A percentile compares a stretch with the other conserved stretches of the same genome.
phyloP scores from a whole-genome alignment of 2,113 vertebrate species.

The Tricholaema leucomelas region DNA sequence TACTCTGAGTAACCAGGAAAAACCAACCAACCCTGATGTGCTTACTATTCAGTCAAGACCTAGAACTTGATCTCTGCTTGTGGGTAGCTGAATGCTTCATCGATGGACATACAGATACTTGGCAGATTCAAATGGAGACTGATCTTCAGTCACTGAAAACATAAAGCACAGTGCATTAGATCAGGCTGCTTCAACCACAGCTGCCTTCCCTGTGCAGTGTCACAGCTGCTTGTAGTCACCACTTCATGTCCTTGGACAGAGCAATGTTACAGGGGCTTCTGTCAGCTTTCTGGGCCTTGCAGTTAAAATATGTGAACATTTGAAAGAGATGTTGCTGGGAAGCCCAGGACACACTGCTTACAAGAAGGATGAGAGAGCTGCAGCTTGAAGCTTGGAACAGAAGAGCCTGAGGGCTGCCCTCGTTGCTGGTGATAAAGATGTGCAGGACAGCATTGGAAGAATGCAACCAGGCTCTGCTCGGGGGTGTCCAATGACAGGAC shows the following conservation, averaged over 20 bases:
- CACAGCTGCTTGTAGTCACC: fast-evolving
- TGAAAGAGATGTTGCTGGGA: not conserved
- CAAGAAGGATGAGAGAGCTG: no score
- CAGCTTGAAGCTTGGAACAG: no score
- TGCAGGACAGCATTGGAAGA: no score
- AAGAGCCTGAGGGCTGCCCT: no score
- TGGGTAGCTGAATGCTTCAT: not conserved
- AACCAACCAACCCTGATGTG: no score
- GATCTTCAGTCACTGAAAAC: not conserved
- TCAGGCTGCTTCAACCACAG: not conserved
- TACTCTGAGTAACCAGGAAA: not conserved
- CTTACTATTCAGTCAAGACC: not conserved
- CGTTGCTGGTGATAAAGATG: no score
- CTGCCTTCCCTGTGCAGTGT: not conserved
- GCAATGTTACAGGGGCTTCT: not conserved
- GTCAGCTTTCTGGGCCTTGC: not conserved
- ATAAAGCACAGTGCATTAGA: fast-evolving
- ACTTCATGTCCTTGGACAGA: not conserved
- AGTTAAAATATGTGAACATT: not conserved
- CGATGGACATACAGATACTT: not conserved
- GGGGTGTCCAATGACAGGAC: no score
- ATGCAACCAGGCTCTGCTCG: no score
- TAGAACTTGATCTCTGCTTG: not conserved
- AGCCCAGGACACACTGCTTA: not conserved
- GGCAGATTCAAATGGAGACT: not conserved